Base-by-base conservation (phyloP, 2,888 invertebrate species). In the Leucoptera coffeella region DNA sequence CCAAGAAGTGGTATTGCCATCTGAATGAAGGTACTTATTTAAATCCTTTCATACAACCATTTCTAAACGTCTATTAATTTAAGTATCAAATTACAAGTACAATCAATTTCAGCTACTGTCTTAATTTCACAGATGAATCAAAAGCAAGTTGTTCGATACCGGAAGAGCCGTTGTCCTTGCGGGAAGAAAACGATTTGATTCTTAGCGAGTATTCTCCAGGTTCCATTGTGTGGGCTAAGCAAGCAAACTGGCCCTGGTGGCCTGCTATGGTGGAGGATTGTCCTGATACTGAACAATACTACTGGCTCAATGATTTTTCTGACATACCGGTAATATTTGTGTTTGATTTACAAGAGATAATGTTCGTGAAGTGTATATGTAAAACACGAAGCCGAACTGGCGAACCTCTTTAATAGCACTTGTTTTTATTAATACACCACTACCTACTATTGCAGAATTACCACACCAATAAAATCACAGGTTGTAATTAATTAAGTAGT, bases 221-320 rank as follows among this genome's bases (percentile, higher is more conserved):
- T 1, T 80, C 81, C 11, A 36, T 84, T 20, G 83, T 83, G 1
- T 78, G 80, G 77, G 83, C 77, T 0, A 71, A 60, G 19, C 35
- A 77, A 33, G 36, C 50, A 0, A 78, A 78, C 13, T 80, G 64
- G 56, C 81, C 82, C 2, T 81, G 79, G 79, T 83, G 82, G 82
- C 83, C 83, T 3, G 82, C 75, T 2, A 78, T 85, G 67, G 74
- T 84, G 1, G 81, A 82, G 33, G 78, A 80, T 41, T 77, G 77
- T 38, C 80, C 81, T 0, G 77, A 81, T 33, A 54, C 56, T 0
- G 75, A 76, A 33, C 65, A 69, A 31, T 80, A 59, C 43, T 78
- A 74, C 41, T 77, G 75, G 76, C 48, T 76, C 1, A 67, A 74
- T 33, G 67, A 67, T 2, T 65, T 61, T 35, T 67, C 69, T 13